Percentiles rank a stretch among this genome's conserved stretches.
Evolutionary conservation across 1,140 invertebrate genomes (phyloP).

Genomic region (Drosophila bocqueti): DNA sequence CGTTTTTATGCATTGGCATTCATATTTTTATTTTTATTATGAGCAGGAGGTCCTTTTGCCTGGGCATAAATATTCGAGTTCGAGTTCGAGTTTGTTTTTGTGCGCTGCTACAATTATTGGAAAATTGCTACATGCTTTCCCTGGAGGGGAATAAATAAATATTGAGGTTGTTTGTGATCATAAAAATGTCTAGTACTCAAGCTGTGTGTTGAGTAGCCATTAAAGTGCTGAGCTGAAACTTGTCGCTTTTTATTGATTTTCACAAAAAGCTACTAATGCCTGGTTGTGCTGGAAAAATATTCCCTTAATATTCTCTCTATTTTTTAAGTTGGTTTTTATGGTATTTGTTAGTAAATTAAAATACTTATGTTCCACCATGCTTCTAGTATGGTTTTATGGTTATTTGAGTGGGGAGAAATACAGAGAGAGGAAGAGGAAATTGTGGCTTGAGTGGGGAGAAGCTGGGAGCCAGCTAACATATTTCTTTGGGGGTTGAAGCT

Average conservation of each 20-base stretch:
- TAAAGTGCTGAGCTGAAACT: not conserved
- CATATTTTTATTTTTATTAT: slow-evolving; percentile 45
- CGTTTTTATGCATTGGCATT: slow-evolving; percentile 41
- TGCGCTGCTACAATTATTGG: slow-evolving; percentile 34
- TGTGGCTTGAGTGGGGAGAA: slow-evolving; percentile 5
- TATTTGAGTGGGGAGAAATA: not conserved
- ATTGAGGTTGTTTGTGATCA: slow-evolving; percentile 8
- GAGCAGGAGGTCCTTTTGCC: slow-evolving; percentile 3
- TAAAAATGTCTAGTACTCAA: slow-evolving; percentile 7
- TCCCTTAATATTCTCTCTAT: not conserved
- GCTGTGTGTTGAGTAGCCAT: slow-evolving; percentile 4
- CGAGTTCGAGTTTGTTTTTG: slow-evolving; percentile 26
- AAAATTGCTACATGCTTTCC: slow-evolving; percentile 21
- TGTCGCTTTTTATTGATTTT: slow-evolving; percentile 6
- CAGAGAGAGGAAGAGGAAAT: not conserved
- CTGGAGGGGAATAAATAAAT: not conserved
- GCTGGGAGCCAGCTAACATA: slow-evolving; percentile 7
- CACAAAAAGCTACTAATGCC: slow-evolving; percentile 23
- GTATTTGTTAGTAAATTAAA: slow-evolving; percentile 31
- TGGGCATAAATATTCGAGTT: slow-evolving; percentile 22
- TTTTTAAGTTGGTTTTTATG: slow-evolving; percentile 13
- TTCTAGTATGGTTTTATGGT: slow-evolving; percentile 17
- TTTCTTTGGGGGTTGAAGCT: slow-evolving; percentile 23
- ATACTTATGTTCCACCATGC: slow-evolving; percentile 11
- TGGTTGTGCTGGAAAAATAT: not conserved